Base-by-base conservation (phyloP, 2,888 invertebrate genomes). In the Tiliacea citrago region DNA sequence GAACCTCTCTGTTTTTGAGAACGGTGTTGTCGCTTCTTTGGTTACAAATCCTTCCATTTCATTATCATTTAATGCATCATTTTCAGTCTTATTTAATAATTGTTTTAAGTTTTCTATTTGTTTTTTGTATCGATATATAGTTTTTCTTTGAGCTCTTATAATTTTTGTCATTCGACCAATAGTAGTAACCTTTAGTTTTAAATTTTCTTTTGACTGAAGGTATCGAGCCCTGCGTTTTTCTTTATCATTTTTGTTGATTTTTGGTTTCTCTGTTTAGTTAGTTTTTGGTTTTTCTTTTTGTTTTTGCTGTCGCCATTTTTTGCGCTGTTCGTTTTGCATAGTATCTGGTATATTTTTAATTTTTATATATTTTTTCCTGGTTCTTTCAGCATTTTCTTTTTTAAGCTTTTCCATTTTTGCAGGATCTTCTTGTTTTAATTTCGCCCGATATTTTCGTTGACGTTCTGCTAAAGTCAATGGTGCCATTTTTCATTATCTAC, bases 71-170 rank as follows among this genome's bases (percentile, higher is more conserved):
- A 62, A 62, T 45, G 16, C 62, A 16, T 55, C 67, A 55, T 67
- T 67, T 68, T 68, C 67, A 55, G 57, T 68, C 58, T 68, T 68
- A 58, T 68, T 68, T 58, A 68, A 68, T 68, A 45, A 42, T 68
- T 13, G 57, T 58, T 68, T 68, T n/a, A 68, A 68, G 68, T 68
- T 68, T 68, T 68, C 68, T 9, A 68, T 68, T 68, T 68, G 68
- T 63, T 71, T 49, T 69, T 69, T 69, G 69, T 69, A 69, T 49
- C 70, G 70, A 70, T 70, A 62, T 70, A 12, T 57, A 29, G 49
- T 61, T 70, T 70, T 61, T 61, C 61, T 70, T 70, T 70, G 70
- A 62, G 70, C 62, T 70, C 70, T 70, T 70, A 62, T 51, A 70
- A 62, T 12, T 70, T 70, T 70, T 62, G 42, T 47, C 61, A 70